Conservation (phyloP, 2,797 vertebrate species). For the Crenuchus spilurus region DNA sequence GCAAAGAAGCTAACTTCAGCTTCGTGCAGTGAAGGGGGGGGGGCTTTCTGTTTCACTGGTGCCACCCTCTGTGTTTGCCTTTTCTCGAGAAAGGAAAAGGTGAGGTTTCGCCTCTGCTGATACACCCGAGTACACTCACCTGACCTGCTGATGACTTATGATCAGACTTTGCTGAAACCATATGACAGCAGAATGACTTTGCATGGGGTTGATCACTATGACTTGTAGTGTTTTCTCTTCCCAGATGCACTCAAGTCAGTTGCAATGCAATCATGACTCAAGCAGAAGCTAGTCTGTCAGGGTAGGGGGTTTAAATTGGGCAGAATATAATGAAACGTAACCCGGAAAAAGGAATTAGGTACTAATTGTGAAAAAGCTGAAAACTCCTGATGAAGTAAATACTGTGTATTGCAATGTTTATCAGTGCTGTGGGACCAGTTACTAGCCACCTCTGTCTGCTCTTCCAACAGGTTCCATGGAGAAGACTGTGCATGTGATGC, state of each 20-base stretch:
- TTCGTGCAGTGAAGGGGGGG: neutral
- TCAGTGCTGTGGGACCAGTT: neutral
- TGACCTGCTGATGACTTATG: neutral
- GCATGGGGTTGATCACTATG: neutral
- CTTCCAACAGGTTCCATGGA: conserved; percentile 66
- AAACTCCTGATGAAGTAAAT: no score
- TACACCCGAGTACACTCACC: neutral
- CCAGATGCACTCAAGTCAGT: no score
- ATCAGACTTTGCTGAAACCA: neutral
- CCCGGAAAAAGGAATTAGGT: no score
- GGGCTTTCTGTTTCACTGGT: conserved; percentile 44
- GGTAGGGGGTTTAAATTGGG: no score
- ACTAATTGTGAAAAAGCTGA: no score
- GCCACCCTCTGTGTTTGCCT: neutral
- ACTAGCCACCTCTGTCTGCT: neutral
- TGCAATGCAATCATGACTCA: no score
- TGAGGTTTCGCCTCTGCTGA: conserved; percentile 11
- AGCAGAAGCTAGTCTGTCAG: no score
- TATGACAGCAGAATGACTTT: neutral
- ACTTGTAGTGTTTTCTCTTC: neutral
- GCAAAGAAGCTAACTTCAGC: no score
- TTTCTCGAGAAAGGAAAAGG: conserved; percentile 35
- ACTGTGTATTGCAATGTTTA: no score
- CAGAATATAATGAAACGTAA: no score
- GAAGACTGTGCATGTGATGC: conserved; percentile 80